Evolutionary conservation across 1,140 invertebrate genomes (phyloP).

Genomic region (Drosophila sp.): DNA sequence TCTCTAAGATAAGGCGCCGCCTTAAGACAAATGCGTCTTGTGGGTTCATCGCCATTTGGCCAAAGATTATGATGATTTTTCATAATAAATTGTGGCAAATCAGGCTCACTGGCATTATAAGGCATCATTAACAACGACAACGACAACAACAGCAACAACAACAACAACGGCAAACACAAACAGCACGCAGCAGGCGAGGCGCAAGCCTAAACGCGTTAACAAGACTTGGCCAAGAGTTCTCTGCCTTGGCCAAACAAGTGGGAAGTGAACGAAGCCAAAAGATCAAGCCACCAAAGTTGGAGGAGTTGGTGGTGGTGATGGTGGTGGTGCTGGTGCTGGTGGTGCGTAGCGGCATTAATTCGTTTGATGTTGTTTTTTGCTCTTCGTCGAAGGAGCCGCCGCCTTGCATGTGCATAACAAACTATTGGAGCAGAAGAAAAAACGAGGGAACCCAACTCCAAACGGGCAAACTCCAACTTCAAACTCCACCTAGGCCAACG

Average conservation of each 20-base stretch:
- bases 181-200: conserved; percentile 52
- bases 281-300: conserved; percentile 79
- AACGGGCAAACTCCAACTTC: conserved; percentile 30
- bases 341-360: conserved; percentile 42
- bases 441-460: conserved; percentile 51
- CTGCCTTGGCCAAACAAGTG: conserved; percentile 63
- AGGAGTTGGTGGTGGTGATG: conserved; percentile 31
- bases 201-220: conserved; percentile 78
- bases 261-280: conserved; percentile 69
- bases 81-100: conserved; percentile 82
- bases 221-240: conserved; percentile 60
- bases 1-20: conserved; percentile 65
- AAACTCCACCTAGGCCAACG: conserved; percentile 48
- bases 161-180: conserved; percentile 34
- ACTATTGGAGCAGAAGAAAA: conserved; percentile 77
- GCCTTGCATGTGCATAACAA: conserved; percentile 60
- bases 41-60: conserved; percentile 68
- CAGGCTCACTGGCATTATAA: conserved; percentile 80
- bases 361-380: conserved; percentile 1
- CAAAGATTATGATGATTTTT: conserved; percentile 76
- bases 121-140: conserved; percentile 79
- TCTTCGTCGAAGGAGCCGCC: conserved; percentile 18
- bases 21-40: conserved; percentile 80
- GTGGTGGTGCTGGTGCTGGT: conserved; percentile 10
- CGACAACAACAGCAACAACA: conserved; percentile 56